Evolutionary conservation across 2,797 vertebrate genomes (phyloP).

Genomic region (Choloepus didactylus): DNA sequence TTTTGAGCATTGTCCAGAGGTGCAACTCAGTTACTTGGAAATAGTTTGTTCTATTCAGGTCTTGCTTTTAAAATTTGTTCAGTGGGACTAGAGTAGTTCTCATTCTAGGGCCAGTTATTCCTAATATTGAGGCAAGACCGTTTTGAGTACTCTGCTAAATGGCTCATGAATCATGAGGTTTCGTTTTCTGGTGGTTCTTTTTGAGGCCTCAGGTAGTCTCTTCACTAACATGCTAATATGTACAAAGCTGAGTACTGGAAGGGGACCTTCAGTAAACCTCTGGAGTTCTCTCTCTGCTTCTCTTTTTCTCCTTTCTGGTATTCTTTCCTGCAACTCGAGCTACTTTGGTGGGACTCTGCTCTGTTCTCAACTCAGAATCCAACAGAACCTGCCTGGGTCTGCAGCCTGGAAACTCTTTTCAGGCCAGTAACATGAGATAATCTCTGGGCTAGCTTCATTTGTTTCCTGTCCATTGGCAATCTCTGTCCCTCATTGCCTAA

Average conservation of each 20-base stretch:
- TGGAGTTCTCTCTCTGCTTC: not conserved
- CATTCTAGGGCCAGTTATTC: not conserved
- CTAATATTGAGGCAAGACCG: not conserved
- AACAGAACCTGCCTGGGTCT: not conserved
- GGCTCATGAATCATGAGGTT: not conserved
- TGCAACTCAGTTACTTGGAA: slow-evolving; percentile 9
- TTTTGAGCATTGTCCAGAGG: not conserved
- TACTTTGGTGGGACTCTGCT: not conserved
- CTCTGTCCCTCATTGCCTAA: not conserved
- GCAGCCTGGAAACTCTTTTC: not conserved
- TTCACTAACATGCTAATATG: not conserved
- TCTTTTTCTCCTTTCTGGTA: not conserved
- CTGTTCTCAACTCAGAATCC: not conserved
- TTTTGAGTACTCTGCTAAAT: not conserved
- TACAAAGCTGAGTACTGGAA: not conserved
- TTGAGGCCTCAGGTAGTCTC: not conserved
- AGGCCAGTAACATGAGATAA: not conserved
- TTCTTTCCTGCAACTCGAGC: not conserved
- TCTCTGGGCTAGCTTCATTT: not conserved
- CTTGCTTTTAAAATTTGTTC: not conserved
- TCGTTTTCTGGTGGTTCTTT: not conserved
- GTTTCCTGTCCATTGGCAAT: not conserved
- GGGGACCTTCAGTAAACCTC: not conserved
- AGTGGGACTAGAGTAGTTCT: not conserved
- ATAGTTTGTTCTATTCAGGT: not conserved